Evolutionary conservation across 1,140 invertebrate species (phyloP).

Genomic region (Eurosta solidaginis): DNA sequence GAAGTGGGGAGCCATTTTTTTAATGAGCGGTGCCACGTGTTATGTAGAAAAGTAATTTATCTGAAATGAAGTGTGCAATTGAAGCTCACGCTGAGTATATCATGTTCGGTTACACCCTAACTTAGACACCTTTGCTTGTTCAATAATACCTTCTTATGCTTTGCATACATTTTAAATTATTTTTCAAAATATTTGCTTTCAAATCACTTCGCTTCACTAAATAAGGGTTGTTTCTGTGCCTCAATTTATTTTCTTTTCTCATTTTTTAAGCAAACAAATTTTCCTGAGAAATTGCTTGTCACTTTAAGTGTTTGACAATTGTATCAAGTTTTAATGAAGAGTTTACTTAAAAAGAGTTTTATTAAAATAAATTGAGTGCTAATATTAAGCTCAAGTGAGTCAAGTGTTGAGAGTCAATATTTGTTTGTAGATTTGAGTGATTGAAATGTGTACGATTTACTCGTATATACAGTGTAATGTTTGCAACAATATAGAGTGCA

Average conservation of each 20-base stretch:
- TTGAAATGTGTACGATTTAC: too few relatives aligned
- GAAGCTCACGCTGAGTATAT: too few relatives aligned
- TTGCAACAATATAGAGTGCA: too few relatives aligned
- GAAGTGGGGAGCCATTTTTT: too few relatives aligned
- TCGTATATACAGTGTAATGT: too few relatives aligned
- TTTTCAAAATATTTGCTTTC: not conserved
- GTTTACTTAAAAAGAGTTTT: not conserved
- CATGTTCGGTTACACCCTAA: too few relatives aligned
- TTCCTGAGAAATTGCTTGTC: not conserved
- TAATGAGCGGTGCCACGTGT: too few relatives aligned
- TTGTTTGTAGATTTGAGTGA: too few relatives aligned
- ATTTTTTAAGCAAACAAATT: not conserved
- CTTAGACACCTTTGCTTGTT: too few relatives aligned
- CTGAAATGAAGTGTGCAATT: too few relatives aligned
- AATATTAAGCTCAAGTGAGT: not conserved
- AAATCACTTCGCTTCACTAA: not conserved
- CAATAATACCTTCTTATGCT: not conserved
- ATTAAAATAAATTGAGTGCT: not conserved
- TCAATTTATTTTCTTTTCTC: not conserved
- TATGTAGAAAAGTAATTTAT: too few relatives aligned
- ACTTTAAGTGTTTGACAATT: constrained; percentile 15
- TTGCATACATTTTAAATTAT: not conserved
- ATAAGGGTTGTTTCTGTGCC: not conserved
- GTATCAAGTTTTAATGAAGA: not conserved
- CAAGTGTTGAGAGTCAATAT: not conserved